Percentiles rank a stretch among this genome's conserved stretches.
These are phyloP conservation scores for Ameiurus melas DNA, from an alignment of 2,113 vertebrate genomes.

Conservation along the genomic window DNA sequence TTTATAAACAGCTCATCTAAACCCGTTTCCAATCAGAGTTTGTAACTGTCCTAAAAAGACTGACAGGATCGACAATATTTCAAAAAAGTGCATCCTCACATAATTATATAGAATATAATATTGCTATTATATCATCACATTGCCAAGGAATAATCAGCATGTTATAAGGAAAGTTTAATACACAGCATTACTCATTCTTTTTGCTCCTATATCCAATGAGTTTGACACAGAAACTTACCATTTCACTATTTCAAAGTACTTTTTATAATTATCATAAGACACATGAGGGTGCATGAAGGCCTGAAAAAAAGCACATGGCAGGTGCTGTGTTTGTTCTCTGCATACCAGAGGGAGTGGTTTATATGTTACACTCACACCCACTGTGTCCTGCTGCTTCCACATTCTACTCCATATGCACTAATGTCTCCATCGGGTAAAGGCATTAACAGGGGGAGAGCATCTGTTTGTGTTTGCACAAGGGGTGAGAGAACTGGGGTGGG, in stretches of 20 bases:
- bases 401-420: not conserved
- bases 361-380: not conserved
- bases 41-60: too few species aligned
- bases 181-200: not conserved
- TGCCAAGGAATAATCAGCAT: not conserved
- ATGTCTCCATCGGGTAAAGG: slow-evolving; percentile 31
- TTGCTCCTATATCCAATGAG: not conserved
- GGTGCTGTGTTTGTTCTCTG: not conserved
- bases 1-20: not conserved
- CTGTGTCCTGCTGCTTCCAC: slow-evolving; percentile 1
- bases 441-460: slow-evolving; percentile 32
- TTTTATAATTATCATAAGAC: not conserved
- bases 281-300: not conserved
- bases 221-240: not conserved
- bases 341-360: not conserved
- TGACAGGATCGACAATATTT: not conserved
- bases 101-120: not conserved
- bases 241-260: not conserved
- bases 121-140: not conserved
- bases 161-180: not conserved
- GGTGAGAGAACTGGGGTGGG: not conserved
- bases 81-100: not conserved
- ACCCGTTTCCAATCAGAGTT: not conserved
- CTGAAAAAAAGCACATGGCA: not conserved
- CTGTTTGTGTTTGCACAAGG: slow-evolving; percentile 20